Percentiles rank a stretch among this genome's conserved stretches.
These are phyloP conservation scores for Bombycilla garrulus DNA, from an alignment of 2,113 vertebrate species.

Conservation along the genomic window DNA sequence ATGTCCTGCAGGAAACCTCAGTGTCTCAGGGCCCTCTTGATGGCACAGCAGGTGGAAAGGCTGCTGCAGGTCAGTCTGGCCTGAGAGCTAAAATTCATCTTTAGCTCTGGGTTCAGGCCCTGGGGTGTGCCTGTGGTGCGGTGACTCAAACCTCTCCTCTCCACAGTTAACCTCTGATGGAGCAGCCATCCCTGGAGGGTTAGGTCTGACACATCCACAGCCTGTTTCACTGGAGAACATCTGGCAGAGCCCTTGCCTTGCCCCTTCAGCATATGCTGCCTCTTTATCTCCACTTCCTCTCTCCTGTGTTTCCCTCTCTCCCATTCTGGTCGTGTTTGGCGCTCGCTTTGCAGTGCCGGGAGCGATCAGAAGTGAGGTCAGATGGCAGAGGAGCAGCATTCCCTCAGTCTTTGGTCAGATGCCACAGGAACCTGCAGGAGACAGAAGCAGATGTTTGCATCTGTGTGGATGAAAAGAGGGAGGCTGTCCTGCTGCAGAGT, in stretches of 20 bases:
- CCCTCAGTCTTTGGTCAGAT: neutral
- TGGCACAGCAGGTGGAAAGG: neutral
- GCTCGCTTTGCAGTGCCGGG: fast-evolving
- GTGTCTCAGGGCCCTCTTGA: neutral
- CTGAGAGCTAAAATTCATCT: neutral
- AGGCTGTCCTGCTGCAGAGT: neutral
- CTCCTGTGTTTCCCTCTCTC: neutral
- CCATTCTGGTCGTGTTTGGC: fast-evolving
- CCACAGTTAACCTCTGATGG: fast-evolving
- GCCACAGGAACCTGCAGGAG: neutral
- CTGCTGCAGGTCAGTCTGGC: neutral
- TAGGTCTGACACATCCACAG: neutral
- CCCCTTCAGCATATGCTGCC: neutral
- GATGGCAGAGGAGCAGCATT: neutral
- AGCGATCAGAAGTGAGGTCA: neutral
- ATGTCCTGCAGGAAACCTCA: neutral
- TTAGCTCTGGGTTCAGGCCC: neutral
- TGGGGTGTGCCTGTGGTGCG: fast-evolving
- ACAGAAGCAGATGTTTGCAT: neutral
- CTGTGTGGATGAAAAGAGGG: neutral
- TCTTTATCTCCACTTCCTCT: neutral
- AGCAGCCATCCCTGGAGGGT: fast-evolving
- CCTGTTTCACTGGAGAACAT: neutral
- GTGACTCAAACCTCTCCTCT: neutral
- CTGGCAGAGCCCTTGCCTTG: neutral